Conservation (phyloP, 2,797 vertebrate species). For the Dendrocincla fuliginosa region DNA sequence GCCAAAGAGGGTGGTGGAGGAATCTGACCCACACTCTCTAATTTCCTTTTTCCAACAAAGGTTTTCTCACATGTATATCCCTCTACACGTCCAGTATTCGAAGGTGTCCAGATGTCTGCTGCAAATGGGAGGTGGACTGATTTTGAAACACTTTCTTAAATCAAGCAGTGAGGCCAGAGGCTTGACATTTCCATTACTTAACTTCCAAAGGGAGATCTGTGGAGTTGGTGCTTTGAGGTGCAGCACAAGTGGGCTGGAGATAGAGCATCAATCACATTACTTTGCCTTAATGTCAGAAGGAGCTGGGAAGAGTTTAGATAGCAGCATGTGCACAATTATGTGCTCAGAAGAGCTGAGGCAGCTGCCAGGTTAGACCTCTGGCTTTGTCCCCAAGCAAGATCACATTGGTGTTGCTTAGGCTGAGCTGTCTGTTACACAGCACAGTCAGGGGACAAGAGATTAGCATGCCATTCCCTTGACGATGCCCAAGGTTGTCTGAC, state of each 20-base stretch:
- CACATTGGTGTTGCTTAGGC: background rate
- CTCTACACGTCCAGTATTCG: background rate
- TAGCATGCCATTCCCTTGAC: background rate
- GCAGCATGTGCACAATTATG: background rate
- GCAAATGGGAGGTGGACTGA: background rate
- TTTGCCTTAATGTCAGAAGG: conserved; percentile 27
- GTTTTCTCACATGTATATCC: background rate
- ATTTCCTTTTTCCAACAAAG: background rate
- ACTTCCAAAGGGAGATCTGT: background rate
- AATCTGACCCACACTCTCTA: background rate
- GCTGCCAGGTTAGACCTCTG: conserved; percentile 37
- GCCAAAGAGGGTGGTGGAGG: background rate
- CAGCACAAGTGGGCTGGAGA: background rate
- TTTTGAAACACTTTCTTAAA: background rate
- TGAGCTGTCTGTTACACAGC: background rate
- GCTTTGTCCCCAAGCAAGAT: background rate
- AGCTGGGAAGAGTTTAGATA: background rate
- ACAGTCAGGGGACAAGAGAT: background rate
- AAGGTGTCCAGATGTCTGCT: background rate
- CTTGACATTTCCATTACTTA: conserved; percentile 19
- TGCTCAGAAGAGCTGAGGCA: conserved; percentile 20
- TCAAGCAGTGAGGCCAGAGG: background rate
- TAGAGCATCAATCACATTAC: background rate
- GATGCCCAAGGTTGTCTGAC: background rate
- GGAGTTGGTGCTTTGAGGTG: background rate